Evolutionary conservation across 2,113 vertebrate genomes (phyloP), one percentile per base, ranked within the genome.

Genomic region (Cynocephalus volans): DNA sequence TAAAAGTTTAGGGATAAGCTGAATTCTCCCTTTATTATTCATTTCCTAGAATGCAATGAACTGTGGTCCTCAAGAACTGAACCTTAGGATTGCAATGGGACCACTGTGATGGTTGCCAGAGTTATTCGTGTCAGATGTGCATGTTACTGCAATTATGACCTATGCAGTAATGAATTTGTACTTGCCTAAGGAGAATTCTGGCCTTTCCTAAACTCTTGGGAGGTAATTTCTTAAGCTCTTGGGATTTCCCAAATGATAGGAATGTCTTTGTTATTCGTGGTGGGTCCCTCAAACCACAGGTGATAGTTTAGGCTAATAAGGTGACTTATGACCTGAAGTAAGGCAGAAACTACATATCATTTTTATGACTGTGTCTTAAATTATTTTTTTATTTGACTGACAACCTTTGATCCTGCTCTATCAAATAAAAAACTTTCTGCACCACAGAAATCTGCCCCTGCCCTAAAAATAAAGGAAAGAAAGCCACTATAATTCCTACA

Each of bases 401-500:
- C 12, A 2, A 72, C 58, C 4, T 83, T 33, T 64, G 60, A 76
- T 77, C 23, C 52, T 31, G 10, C 5, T 72, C 23, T 64, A 18
- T 77, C n/a, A 88, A 76, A 76, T 88, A 89, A 77, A 21, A 67
- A 92, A 75, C 14, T 21, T 62, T 84, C 60, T 89, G 50, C 28
- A 67, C 31, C 18, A 67, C 10, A 50, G 12, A 77, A 69, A 69
- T 69, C 54, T 84, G 11, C 52, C 12, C 17, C 41, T 9, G 8
- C 76, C 17, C 19, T 11, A 54, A 58, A 58, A 23, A 80, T 62
- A 84, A 31, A 28, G n/a, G 26, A 26, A 14, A 31, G 21, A 36
- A 84, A 84, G 50, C 5, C 8, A 85, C 64, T 33, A 15, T 70
- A 45, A 89, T 83, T 77, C 28, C 26, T 79, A 21, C 6, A 79